Conservation (phyloP, 2,113 vertebrate species). For the Raja brachyura region DNA sequence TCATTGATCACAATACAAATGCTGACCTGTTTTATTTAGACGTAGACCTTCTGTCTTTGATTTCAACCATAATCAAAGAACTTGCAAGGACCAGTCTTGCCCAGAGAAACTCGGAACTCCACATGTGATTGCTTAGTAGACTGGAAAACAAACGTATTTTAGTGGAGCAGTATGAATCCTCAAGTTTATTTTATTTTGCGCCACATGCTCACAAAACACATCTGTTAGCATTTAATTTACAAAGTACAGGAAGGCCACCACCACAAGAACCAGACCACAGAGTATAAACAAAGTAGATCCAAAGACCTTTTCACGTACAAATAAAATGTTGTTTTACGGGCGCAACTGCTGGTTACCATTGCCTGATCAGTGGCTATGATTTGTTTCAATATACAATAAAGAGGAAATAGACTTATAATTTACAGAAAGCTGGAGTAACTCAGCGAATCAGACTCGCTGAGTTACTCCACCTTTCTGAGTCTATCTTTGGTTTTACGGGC, state of each 20-base stretch:
- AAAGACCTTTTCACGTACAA: conserved; percentile 28
- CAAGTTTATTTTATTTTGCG: conserved; percentile 45
- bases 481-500: conserved; percentile 11
- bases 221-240: conserved; percentile 64
- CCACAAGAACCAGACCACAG: conserved; percentile 56
- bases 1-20: background rate
- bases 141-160: conserved; percentile 36
- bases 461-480: too few relatives aligned
- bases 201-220: conserved; percentile 51
- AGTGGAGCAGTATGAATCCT: conserved; percentile 35
- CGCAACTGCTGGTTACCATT: conserved; percentile 19
- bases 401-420: conserved; percentile 19
- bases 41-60: conserved; percentile 11
- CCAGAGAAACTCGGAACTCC: background rate
- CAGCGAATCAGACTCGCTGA: too few relatives aligned
- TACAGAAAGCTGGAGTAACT: too few relatives aligned
- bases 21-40: conserved; percentile 34
- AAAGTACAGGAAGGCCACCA: conserved; percentile 58
- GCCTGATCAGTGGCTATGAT: conserved; percentile 8
- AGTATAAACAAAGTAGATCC: conserved; percentile 52
- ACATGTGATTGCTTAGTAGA: conserved; percentile 27
- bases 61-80: conserved; percentile 18
- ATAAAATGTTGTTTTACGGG: conserved; percentile 28
- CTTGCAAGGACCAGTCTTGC: conserved; percentile 2
- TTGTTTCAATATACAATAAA: background rate